A percentile compares a stretch with the other conserved stretches of the same genome.
Evolutionary conservation across 2,797 vertebrate species (phyloP).

Genomic region (Sciaenops ocellatus): DNA sequence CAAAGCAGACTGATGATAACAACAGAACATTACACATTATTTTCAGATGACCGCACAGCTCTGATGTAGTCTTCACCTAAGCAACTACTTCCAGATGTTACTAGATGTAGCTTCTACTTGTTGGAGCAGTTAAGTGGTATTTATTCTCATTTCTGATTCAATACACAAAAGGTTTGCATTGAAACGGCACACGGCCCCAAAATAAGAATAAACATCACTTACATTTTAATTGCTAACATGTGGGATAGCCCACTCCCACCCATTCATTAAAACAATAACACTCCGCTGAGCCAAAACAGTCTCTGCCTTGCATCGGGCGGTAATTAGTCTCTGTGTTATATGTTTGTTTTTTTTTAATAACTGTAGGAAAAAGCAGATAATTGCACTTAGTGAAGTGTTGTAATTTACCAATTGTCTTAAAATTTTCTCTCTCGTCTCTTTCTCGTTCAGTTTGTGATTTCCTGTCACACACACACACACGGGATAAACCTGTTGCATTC

Average conservation of each 20-base stretch:
- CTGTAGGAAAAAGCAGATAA: slow-evolving; percentile 6
- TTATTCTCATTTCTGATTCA: slow-evolving; percentile 18
- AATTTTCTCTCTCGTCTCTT: background rate
- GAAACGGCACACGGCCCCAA: background rate
- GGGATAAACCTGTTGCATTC: background rate
- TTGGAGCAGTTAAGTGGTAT: background rate
- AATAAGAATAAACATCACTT: slow-evolving; percentile 13
- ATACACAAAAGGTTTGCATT: slow-evolving; percentile 17
- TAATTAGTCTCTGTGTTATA: slow-evolving; percentile 10
- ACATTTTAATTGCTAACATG: slow-evolving; percentile 22
- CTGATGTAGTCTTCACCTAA: background rate
- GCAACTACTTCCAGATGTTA: background rate
- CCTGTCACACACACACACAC: background rate
- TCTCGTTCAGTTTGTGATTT: background rate
- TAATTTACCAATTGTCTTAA: slow-evolving; percentile 8
- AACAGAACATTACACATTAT: background rate
- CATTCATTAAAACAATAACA: background rate
- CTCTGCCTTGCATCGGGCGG: background rate
- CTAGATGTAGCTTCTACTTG: background rate
- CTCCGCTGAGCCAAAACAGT: background rate
- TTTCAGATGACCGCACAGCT: background rate
- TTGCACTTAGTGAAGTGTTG: background rate
- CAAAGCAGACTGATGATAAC: background rate
- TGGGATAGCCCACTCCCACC: slow-evolving; percentile 1
- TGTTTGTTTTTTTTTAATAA: background rate